phyloP scores from a whole-genome alignment of 2,113 vertebrate species.

The Paramisgurnus dabryanus region DNA sequence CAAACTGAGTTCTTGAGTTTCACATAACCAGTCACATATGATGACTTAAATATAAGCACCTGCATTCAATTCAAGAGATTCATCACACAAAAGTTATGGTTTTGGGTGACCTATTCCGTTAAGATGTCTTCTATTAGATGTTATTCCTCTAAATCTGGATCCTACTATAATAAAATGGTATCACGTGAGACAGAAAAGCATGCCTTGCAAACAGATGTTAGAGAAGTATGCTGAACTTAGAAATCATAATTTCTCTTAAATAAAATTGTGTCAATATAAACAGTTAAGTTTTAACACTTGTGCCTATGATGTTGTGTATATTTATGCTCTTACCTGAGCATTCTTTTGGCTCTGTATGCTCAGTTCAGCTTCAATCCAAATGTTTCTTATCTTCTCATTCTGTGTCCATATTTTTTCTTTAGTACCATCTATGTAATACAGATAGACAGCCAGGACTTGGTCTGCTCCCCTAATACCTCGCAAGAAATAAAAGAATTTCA shows the following conservation, averaged over 20 bases:
- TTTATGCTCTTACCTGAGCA: conserved; percentile 76
- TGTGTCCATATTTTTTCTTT: conserved; percentile 91
- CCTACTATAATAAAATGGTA: not conserved
- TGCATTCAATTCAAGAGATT: too few species aligned
- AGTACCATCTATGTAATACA: conserved; percentile 78
- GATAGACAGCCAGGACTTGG: conserved; percentile 82
- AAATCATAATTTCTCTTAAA: not conserved
- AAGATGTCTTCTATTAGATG: not conserved
- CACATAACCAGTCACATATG: too few species aligned
- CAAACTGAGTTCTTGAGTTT: too few species aligned
- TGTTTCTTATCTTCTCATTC: conserved; percentile 79
- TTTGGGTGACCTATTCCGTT: too few species aligned
- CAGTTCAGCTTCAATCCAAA: conserved; percentile 87
- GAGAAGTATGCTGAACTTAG: not conserved
- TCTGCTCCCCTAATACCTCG: conserved; percentile 89
- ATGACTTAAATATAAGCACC: too few species aligned
- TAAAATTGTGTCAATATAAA: not conserved
- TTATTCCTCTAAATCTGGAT: conserved; percentile 14
- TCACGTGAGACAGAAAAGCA: conserved; percentile 23
- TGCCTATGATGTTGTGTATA: not conserved
- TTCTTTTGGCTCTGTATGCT: conserved; percentile 84
- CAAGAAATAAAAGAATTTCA: conserved; percentile 88
- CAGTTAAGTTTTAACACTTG: not conserved
- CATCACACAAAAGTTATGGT: too few species aligned
- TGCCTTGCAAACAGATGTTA: conserved; percentile 34